Evolutionary conservation across 1,140 invertebrate species (phyloP).

Genomic region (Hyphantria cunea): DNA sequence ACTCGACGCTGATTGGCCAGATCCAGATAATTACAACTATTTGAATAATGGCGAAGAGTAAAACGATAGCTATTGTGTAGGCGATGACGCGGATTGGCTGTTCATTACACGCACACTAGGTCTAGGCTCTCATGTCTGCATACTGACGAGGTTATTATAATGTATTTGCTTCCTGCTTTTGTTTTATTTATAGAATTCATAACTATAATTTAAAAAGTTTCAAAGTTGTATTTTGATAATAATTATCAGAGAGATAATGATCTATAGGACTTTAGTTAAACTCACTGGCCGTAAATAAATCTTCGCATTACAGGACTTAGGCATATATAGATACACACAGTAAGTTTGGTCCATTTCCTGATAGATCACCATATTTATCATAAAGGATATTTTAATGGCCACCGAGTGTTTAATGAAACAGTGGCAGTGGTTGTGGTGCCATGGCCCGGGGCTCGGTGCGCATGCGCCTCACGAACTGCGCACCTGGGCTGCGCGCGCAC

Average conservation of each 20-base stretch:
- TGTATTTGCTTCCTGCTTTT: too few species aligned
- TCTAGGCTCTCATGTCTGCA: not conserved
- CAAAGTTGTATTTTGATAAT: too few species aligned
- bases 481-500: conserved; percentile 67
- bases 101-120: too few species aligned
- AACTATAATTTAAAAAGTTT: too few species aligned
- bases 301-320: too few species aligned
- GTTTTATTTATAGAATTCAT: too few species aligned
- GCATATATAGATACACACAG: not conserved
- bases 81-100: too few species aligned
- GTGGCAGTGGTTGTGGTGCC: not conserved
- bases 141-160: not conserved
- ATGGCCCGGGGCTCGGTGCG: conserved; percentile 23
- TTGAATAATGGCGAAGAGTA: not conserved
- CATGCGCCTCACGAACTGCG: conserved; percentile 48
- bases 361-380: conserved; percentile 15
- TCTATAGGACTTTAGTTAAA: too few species aligned
- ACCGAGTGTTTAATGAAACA: conserved; percentile 25
- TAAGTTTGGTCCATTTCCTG: conserved; percentile 25
- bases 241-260: too few species aligned
- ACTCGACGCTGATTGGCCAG: not conserved
- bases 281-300: too few species aligned
- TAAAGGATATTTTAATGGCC: conserved; percentile 15
- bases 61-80: too few species aligned
- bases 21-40: not conserved